These are phyloP conservation scores for Aphaenogaster rudis DNA, from an alignment of 1,140 invertebrate genomes.

Conservation along the genomic window DNA sequence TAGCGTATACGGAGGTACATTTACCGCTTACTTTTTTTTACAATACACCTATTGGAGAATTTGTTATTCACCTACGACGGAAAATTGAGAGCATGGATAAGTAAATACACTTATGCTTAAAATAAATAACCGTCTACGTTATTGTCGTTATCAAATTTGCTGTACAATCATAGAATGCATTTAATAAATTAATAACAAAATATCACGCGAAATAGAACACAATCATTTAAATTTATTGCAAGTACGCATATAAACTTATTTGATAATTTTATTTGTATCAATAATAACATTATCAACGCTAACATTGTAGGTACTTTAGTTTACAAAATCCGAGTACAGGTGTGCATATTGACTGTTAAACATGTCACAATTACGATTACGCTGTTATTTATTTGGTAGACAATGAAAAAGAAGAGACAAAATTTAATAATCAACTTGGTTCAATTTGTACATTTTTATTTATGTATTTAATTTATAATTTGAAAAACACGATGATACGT, in stretches of 20 bases:
- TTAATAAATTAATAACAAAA: background rate
- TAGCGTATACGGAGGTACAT: constrained; percentile 65
- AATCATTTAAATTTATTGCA: constrained; percentile 18
- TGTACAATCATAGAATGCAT: constrained; percentile 13
- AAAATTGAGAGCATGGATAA: constrained; percentile 51
- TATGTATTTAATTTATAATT: constrained; percentile 44
- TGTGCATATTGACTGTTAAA: constrained; percentile 74
- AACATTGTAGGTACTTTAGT: constrained; percentile 71
- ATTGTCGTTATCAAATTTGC: constrained; percentile 49
- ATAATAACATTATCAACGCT: constrained; percentile 73
- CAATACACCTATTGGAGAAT: constrained; percentile 68
- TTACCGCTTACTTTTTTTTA: constrained; percentile 71
- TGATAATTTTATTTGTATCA: constrained; percentile 77
- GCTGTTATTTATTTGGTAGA: constrained; percentile 25
- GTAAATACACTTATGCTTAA: constrained; percentile 61
- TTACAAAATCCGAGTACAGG: constrained; percentile 78
- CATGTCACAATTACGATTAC: constrained; percentile 65
- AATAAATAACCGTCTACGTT: constrained; percentile 33
- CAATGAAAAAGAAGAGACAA: constrained; percentile 45
- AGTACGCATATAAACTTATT: constrained; percentile 72
- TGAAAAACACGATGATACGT: constrained; percentile 13
- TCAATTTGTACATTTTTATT: constrained; percentile 64
- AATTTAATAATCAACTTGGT: constrained; percentile 44
- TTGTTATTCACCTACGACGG: constrained; percentile 63
- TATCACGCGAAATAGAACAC: background rate